Evolutionary conservation across 2,797 vertebrate species (phyloP).

Genomic region (Avahi laniger): DNA sequence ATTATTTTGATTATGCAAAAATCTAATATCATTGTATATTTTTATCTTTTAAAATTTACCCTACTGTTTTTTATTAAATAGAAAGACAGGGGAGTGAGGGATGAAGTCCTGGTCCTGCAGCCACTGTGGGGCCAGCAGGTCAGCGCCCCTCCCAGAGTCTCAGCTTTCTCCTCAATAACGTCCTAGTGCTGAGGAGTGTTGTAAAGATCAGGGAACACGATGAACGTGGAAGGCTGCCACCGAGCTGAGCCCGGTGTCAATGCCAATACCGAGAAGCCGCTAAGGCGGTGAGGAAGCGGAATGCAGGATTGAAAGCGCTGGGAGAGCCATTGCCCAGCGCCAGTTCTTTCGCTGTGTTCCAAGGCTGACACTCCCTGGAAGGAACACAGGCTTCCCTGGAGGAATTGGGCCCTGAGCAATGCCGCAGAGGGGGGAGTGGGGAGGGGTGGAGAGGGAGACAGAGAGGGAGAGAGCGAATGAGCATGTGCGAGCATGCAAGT

Average conservation of each 20-base stretch:
- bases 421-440: rapidly evolving
- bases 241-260: not conserved
- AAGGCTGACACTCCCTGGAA: not conserved
- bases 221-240: not conserved
- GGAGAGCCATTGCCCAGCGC: not conserved
- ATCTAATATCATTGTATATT: not conserved
- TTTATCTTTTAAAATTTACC: not conserved
- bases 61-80: not conserved
- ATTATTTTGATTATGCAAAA: not conserved
- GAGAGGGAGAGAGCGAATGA: not conserved
- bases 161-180: not conserved
- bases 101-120: not conserved
- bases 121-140: not conserved
- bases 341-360: not conserved
- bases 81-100: not conserved
- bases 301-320: rapidly evolving
- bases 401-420: rapidly evolving
- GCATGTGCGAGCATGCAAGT: not conserved
- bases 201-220: not conserved
- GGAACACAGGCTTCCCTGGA: not conserved
- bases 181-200: not conserved
- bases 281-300: not conserved
- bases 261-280: not conserved
- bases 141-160: rapidly evolving
- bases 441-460: too few species aligned